Evolutionary conservation across 2,797 vertebrate genomes (phyloP).

Genomic region (Knipowitschia caucasica): DNA sequence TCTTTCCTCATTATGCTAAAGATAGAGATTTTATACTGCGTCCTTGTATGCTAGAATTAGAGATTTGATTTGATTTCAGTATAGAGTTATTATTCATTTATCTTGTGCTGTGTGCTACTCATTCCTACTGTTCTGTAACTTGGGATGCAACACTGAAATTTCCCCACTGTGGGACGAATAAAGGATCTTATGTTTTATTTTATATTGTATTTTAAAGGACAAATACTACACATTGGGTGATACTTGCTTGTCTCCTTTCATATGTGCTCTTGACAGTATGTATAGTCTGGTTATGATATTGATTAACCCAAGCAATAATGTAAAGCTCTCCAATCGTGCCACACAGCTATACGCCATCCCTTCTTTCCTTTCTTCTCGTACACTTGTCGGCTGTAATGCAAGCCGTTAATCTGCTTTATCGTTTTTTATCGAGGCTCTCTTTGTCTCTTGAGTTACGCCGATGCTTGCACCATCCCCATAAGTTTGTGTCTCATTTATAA

Average conservation of each 20-base stretch:
- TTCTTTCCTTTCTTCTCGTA: constrained; percentile 10
- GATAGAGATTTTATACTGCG: no score
- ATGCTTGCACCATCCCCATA: constrained; percentile 25
- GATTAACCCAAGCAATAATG: constrained; percentile 26
- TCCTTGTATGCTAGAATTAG: no score
- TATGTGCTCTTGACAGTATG: constrained; percentile 10
- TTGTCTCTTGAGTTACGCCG: constrained; percentile 35
- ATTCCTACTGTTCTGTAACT: no score
- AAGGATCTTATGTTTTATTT: no score
- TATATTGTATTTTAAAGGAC: no score
- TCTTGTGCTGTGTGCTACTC: no score
- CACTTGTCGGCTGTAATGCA: constrained; percentile 47
- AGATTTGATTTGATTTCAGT: no score
- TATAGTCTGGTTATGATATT: constrained; percentile 33
- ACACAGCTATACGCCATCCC: constrained; percentile 18
- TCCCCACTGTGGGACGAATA: no score
- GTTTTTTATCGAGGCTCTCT: constrained; percentile 32
- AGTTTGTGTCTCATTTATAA: constrained; percentile 28
- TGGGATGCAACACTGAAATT: no score
- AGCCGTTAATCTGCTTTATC: constrained; percentile 44
- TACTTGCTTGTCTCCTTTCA: constrained; percentile 2
- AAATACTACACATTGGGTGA: no score
- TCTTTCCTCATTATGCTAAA: no score
- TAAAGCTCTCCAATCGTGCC: constrained; percentile 20
- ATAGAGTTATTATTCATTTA: no score